Evolutionary conservation across 2,888 invertebrate species (phyloP).

Genomic region (Liopterus haemorrhoidalis): DNA sequence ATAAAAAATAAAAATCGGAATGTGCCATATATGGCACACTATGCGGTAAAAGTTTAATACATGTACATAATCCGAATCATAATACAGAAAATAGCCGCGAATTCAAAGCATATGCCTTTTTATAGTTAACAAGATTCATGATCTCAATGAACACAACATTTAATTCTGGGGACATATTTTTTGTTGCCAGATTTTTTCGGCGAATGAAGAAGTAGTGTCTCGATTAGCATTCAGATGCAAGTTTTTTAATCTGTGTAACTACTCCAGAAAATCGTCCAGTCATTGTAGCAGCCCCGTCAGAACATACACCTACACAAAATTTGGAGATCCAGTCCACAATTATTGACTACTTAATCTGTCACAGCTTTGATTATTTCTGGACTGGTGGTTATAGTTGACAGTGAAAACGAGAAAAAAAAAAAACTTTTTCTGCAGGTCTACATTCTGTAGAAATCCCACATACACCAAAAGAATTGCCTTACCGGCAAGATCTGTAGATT

Average conservation of each 20-base stretch:
- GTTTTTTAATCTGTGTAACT: not conserved
- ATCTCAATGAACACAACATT: too few species aligned
- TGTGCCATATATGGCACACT: too few species aligned
- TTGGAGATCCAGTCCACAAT: not conserved
- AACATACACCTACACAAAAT: not conserved
- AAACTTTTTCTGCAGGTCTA: not conserved
- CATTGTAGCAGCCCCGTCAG: slow-evolving; percentile 6
- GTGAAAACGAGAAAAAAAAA: not conserved
- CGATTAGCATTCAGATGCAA: not conserved
- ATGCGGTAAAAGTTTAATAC: too few species aligned
- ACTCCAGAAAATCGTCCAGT: slow-evolving; percentile 7
- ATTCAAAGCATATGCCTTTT: too few species aligned
- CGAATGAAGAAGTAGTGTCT: not conserved
- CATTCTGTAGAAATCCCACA: not conserved
- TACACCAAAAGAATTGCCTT: too few species aligned
- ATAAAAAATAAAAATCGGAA: too few species aligned
- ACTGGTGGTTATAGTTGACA: slow-evolving; percentile 4
- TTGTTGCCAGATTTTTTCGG: too few species aligned
- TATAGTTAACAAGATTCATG: too few species aligned
- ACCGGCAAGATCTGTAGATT: not conserved
- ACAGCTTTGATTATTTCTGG: slow-evolving; percentile 6
- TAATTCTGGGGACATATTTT: too few species aligned
- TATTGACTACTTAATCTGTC: not conserved
- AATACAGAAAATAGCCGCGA: too few species aligned
- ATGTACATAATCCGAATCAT: too few species aligned